Conservation (phyloP, 1,140 invertebrate species). For the Riptortus pedestris region DNA sequence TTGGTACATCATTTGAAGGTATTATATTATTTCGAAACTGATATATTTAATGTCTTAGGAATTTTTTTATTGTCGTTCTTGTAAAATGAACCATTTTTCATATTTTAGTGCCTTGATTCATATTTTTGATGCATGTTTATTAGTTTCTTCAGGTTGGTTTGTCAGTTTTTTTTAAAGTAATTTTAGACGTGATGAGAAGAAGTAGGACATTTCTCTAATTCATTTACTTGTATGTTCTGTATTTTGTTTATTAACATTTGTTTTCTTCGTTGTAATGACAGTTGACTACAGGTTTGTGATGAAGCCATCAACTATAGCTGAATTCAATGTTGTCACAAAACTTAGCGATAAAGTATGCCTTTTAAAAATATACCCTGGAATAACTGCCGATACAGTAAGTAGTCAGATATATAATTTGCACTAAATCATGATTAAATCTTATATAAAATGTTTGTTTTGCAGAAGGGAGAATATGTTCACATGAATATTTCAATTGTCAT, state of each 20-base stretch:
- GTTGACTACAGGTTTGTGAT: constrained; percentile 73
- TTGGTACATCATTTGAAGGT: constrained; percentile 63
- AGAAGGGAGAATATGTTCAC: too few species aligned
- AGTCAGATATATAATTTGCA: too few species aligned
- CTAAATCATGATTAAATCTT: too few species aligned
- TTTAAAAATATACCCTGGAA: constrained; percentile 81
- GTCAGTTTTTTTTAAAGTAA: not conserved
- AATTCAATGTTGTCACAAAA: constrained; percentile 65
- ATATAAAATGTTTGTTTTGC: too few species aligned
- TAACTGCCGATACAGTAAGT: constrained; percentile 66
- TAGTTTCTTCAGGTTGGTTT: not conserved
- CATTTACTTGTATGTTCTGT: too few species aligned
- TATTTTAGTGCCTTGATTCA: not conserved
- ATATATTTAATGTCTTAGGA: not conserved
- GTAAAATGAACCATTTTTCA: not conserved
- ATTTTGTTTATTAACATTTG: too few species aligned
- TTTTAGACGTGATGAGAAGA: not conserved
- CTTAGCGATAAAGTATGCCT: constrained; percentile 77
- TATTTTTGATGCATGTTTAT: not conserved
- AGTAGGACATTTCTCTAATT: too few species aligned
- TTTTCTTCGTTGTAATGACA: constrained; percentile 36
- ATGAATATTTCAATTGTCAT: too few species aligned
- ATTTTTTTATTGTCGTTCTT: not conserved
- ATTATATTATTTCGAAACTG: constrained; percentile 18
- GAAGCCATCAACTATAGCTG: constrained; percentile 55